Percentiles rank a stretch among this genome's conserved stretches.
Conservation (phyloP, 35 echinoderm and acorn worm species). For the Chiridota heheva region DNA sequence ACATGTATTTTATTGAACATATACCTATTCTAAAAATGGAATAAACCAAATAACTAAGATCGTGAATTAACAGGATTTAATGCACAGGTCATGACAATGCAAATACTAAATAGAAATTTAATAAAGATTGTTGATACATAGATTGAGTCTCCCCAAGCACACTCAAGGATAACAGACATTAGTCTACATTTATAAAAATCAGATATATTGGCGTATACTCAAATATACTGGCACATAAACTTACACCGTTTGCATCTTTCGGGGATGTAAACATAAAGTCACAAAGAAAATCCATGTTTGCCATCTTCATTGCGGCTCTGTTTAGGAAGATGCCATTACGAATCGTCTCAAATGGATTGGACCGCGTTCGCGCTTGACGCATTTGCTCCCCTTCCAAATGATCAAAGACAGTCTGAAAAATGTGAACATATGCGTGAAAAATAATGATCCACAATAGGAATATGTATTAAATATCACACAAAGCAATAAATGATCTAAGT, state of each 20-base stretch:
- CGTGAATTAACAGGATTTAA: too few relatives aligned
- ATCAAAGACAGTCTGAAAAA: slow-evolving; percentile 82
- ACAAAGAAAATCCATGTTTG: slow-evolving; percentile 94
- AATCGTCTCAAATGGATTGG: slow-evolving; percentile 96
- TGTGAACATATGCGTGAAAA: not conserved
- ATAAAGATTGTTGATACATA: too few relatives aligned
- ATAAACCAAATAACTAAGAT: too few relatives aligned
- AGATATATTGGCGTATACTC: too few relatives aligned
- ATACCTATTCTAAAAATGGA: too few relatives aligned
- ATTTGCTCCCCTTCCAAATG: slow-evolving; percentile 89
- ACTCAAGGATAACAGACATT: too few relatives aligned
- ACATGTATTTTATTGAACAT: too few relatives aligned
- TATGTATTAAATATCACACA: not conserved
- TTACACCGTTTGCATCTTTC: slow-evolving; percentile 63
- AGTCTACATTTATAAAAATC: too few relatives aligned
- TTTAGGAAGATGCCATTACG: slow-evolving; percentile 91
- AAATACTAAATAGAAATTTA: too few relatives aligned
- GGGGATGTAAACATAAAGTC: slow-evolving; percentile 89
- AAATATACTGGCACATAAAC: not conserved
- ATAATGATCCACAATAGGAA: not conserved
- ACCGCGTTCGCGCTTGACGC: slow-evolving; percentile 86
- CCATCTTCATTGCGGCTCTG: slow-evolving; percentile 98
- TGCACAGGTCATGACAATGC: too few relatives aligned
- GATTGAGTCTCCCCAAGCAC: too few relatives aligned
- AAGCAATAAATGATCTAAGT: not conserved